Evolutionary conservation across 2,888 invertebrate genomes (phyloP).

Genomic region (Teleiodes luculella): DNA sequence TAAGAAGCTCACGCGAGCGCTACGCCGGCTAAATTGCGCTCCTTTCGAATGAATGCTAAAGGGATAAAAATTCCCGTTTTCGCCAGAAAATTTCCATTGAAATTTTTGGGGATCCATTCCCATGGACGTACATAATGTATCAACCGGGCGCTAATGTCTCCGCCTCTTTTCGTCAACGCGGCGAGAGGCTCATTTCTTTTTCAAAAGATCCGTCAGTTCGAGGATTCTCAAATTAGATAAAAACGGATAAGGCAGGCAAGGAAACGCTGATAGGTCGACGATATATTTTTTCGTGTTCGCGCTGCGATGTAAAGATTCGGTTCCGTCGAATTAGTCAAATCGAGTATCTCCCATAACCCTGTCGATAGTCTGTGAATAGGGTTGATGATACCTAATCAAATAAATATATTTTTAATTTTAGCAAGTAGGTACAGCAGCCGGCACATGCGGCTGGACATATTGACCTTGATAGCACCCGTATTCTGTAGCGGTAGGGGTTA

Average conservation of each 20-base stretch:
- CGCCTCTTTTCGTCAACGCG: slow-evolving; percentile 11
- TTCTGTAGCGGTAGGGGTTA: too few species aligned
- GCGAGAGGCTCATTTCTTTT: slow-evolving; percentile 19
- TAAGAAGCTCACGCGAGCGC: slow-evolving; percentile 72
- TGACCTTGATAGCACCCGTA: too few species aligned
- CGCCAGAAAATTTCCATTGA: slow-evolving; percentile 13
- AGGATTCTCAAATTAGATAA: slow-evolving; percentile 9
- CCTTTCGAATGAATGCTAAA: slow-evolving; percentile 55
- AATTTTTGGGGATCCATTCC: slow-evolving; percentile 11
- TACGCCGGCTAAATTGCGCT: slow-evolving; percentile 55
- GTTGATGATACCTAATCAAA: too few species aligned
- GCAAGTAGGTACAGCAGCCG: too few species aligned
- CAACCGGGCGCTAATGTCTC: slow-evolving; percentile 12
- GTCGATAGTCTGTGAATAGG: background rate
- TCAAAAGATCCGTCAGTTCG: slow-evolving; percentile 5
- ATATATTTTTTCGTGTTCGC: background rate
- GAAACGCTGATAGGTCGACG: background rate
- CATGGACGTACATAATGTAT: slow-evolving; percentile 15
- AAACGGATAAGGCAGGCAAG: background rate
- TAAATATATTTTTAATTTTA: too few species aligned
- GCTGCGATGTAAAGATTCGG: background rate
- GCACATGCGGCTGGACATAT: too few species aligned
- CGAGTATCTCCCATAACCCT: background rate
- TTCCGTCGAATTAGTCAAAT: background rate
- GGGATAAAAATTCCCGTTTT: slow-evolving; percentile 34